Conservation (phyloP, 2,113 vertebrate genomes). For the Canis aureus region DNA sequence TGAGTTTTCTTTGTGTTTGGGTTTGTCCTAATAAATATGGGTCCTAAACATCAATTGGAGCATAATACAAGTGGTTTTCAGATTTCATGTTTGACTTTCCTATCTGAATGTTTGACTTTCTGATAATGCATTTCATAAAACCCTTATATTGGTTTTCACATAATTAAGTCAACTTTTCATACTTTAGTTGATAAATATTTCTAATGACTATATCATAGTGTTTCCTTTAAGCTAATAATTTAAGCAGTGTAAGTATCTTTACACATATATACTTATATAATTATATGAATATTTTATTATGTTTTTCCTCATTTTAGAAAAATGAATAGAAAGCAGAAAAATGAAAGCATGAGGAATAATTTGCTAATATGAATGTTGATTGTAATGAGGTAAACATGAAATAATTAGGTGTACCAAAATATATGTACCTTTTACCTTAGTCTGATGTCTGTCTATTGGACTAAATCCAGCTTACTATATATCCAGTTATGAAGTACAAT, state of each 20-base stretch:
- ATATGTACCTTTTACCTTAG: constrained; percentile 14
- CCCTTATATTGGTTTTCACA: neutral
- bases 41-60: constrained; percentile 7
- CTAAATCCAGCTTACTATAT: neutral
- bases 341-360: constrained; percentile 48
- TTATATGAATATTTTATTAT: constrained; percentile 54
- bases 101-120: neutral
- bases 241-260: neutral
- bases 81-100: neutral
- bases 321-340: constrained; percentile 44
- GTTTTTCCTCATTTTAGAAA: neutral
- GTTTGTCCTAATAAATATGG: neutral
- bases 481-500: neutral
- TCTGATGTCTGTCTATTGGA: neutral
- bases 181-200: constrained; percentile 21
- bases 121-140: neutral
- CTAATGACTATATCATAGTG: neutral
- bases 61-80: neutral
- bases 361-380: constrained; percentile 54
- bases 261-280: constrained; percentile 25
- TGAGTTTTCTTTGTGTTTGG: neutral
- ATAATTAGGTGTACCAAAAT: constrained; percentile 48
- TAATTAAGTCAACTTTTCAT: constrained; percentile 7
- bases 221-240: constrained; percentile 9
- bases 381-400: constrained; percentile 47